These are phyloP conservation scores for Phorcus lineatus DNA, from an alignment of 2,888 invertebrate species.

Conservation along the genomic window DNA sequence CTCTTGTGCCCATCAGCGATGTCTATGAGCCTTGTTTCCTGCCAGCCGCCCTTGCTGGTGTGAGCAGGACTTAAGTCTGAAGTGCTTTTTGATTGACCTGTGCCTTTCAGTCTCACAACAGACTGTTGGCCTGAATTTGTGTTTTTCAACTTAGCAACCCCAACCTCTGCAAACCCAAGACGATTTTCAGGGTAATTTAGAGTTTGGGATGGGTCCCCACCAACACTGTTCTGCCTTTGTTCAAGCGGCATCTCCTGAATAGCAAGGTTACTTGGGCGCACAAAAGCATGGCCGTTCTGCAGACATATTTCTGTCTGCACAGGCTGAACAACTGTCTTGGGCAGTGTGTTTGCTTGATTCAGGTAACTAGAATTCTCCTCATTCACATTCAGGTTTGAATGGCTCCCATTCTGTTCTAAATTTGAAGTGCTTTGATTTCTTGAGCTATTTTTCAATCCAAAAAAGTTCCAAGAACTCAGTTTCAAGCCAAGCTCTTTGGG, in stretches of 20 bases:
- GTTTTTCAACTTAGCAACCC: constrained; percentile 49
- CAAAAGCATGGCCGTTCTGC: constrained; percentile 57
- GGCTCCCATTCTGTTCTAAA: neutral
- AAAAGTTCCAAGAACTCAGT: constrained; percentile 44
- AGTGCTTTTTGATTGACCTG: constrained; percentile 59
- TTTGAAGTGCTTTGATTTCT: neutral
- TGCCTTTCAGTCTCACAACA: constrained; percentile 45
- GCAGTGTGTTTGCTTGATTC: constrained; percentile 26
- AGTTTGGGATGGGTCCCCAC: neutral
- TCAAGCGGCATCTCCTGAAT: constrained; percentile 36
- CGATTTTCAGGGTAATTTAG: constrained; percentile 35
- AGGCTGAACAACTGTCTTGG: constrained; percentile 34
- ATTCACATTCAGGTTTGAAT: neutral
- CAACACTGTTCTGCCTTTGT: constrained; percentile 12
- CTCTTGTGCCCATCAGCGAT: constrained; percentile 29
- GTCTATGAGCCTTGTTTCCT: constrained; percentile 45
- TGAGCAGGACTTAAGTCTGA: constrained; percentile 57
- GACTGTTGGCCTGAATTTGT: constrained; percentile 37
- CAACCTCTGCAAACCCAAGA: constrained; percentile 54
- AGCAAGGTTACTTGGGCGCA: constrained; percentile 48
- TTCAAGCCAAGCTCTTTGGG: constrained; percentile 58
- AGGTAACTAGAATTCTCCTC: neutral
- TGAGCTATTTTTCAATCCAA: constrained; percentile 35
- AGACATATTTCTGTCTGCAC: constrained; percentile 65
- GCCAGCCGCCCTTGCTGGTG: constrained; percentile 30